Conservation (phyloP, 2,797 vertebrate species). For the Bradypodion pumilum region DNA sequence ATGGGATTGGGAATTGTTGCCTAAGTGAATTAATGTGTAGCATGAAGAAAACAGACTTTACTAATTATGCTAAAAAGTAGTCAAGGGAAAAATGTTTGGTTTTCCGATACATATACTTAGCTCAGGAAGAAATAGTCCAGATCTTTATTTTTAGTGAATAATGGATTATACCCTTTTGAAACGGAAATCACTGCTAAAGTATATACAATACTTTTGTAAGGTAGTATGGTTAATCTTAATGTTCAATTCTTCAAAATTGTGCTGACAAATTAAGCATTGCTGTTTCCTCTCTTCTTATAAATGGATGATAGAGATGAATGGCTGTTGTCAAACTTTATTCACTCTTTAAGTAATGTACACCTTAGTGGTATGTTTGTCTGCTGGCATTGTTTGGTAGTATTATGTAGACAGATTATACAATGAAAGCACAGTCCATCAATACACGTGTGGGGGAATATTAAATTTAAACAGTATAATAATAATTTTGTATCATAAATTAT, state of each 20-base stretch:
- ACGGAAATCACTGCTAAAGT: slow-evolving; percentile 25
- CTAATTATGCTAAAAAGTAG: not conserved
- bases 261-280: not conserved
- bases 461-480: no score
- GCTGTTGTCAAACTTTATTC: no score
- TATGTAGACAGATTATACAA: not conserved
- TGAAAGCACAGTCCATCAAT: no score
- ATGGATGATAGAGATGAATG: not conserved
- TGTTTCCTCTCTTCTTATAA: not conserved
- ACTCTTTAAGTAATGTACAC: no score
- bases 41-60: not conserved
- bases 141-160: slow-evolving; percentile 1
- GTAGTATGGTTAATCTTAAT: not conserved
- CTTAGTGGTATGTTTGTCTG: no score
- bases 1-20: not conserved
- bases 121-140: slow-evolving; percentile 22
- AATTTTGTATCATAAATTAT: no score
- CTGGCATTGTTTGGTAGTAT: not conserved
- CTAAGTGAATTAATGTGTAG: not conserved
- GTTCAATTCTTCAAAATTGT: slow-evolving; percentile 25
- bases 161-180: not conserved
- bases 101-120: slow-evolving; percentile 11
- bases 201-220: slow-evolving; percentile 5
- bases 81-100: not conserved
- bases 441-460: no score